phyloP scores from a whole-genome alignment of 2,113 vertebrate species.

The Pteruthius melanotis region DNA sequence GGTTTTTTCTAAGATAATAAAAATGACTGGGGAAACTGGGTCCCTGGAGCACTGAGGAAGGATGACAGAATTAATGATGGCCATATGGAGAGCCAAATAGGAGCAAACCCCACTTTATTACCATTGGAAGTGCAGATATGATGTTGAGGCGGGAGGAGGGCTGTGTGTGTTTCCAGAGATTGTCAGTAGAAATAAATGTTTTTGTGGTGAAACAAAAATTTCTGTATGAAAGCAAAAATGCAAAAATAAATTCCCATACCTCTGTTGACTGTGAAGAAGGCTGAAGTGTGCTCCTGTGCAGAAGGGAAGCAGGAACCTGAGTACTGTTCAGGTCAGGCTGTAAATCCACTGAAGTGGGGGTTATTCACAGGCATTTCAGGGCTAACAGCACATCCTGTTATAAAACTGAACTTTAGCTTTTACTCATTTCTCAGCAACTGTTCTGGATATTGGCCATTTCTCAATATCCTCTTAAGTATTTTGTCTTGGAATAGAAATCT shows the following conservation, averaged over 20 bases:
- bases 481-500: slow-evolving; percentile 3
- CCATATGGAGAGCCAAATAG: background rate
- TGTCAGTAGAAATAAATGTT: background rate
- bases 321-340: background rate
- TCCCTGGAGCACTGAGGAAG: background rate
- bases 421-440: background rate
- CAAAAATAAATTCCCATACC: background rate
- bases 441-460: background rate
- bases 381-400: background rate
- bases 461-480: background rate
- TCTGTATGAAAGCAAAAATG: background rate
- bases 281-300: background rate
- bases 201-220: background rate
- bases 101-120: background rate
- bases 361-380: background rate
- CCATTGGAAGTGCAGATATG: background rate
- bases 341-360: background rate
- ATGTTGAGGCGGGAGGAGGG: accelerated
- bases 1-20: background rate
- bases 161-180: background rate
- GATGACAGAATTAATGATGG: background rate
- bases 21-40: background rate
- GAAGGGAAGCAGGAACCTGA: background rate
- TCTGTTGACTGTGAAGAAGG: background rate
- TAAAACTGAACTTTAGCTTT: slow-evolving; percentile 25